Evolutionary conservation across 2,113 vertebrate genomes (phyloP), one percentile per base, ranked within the genome.

Genomic region (Scytalopus superciliaris): DNA sequence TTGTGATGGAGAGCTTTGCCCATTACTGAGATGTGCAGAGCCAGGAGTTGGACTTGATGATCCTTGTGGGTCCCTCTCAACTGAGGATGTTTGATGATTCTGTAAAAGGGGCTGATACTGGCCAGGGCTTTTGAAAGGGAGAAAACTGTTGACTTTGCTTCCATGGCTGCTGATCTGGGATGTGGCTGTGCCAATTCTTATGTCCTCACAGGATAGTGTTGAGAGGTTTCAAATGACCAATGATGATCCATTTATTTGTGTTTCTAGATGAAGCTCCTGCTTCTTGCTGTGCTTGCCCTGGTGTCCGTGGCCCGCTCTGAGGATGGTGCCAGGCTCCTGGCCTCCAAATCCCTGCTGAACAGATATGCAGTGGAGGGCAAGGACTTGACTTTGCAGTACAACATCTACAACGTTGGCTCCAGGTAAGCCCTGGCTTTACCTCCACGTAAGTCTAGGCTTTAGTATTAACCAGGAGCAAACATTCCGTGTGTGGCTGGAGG

Each of bases 331-430:
- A 97, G 99, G 52, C 97, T 99, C 27, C 91, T 99, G 96, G 99
- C 99, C 31, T 99, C 99, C 75, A 99, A 99, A 33, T 98, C 99
- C 3, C 97, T 99, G 18, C 53, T 99, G 33, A 99, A 99, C 97
- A 98, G 99, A 77, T 99, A 99, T 0, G 99, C 99, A 0, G 99
- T 99, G 92, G 99, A 99, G 94, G 99, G 99, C 37, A 98, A 98
- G 25, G 99, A 99, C 91, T 97, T 99, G 35, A 99, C 99, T 2
- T 92, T 99, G 90, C 99, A 99, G 95, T 99, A 99, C 98, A 99
- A 98, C 97, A 98, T 99, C 97, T 99, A 99, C 98, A 99, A 99
- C 0, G 99, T 99, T 2, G 99, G 99, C 80, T 99, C 99, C 95
- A 99, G 99, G 99, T 99, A 66, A 93, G 56, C 17, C 7, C 6